Evolutionary conservation across 2,113 vertebrate genomes (phyloP).

Genomic region (Hyperopisus bebe): DNA sequence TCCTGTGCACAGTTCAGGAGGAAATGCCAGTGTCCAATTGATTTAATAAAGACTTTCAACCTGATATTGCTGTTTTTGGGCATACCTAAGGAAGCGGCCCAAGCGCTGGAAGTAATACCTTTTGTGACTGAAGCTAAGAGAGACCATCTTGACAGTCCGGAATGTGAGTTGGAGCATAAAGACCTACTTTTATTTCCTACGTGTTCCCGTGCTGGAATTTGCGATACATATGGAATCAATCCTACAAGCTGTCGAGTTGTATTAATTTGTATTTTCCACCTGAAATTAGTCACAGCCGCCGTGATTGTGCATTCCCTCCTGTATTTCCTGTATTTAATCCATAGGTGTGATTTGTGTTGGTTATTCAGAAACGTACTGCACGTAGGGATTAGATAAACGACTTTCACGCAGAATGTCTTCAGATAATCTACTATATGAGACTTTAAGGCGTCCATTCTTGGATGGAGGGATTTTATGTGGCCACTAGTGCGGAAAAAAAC

Average conservation of each 20-base stretch:
- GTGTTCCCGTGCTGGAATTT: constrained; percentile 18
- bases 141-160: constrained; percentile 20
- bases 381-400: neutral
- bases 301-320: constrained; percentile 25
- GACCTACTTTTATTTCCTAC: constrained; percentile 11
- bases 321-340: neutral
- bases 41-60: constrained; percentile 37
- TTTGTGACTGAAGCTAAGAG: constrained; percentile 24
- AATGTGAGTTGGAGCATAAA: constrained; percentile 30
- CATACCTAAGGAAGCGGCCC: constrained; percentile 23
- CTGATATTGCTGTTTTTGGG: constrained; percentile 40
- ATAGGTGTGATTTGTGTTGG: neutral
- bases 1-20: constrained; percentile 16
- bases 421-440: neutral
- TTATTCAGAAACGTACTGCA: neutral
- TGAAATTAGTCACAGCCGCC: constrained; percentile 37
- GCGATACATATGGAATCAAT: constrained; percentile 37
- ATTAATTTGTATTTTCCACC: constrained; percentile 39
- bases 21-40: constrained; percentile 40
- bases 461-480: constrained; percentile 3
- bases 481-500: neutral
- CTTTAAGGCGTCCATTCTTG: neutral
- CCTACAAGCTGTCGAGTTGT: constrained; percentile 33
- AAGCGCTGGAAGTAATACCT: constrained; percentile 10
- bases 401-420: neutral